Evolutionary conservation across 2,888 invertebrate species (phyloP).

Genomic region (Digitonthophagus gazella): DNA sequence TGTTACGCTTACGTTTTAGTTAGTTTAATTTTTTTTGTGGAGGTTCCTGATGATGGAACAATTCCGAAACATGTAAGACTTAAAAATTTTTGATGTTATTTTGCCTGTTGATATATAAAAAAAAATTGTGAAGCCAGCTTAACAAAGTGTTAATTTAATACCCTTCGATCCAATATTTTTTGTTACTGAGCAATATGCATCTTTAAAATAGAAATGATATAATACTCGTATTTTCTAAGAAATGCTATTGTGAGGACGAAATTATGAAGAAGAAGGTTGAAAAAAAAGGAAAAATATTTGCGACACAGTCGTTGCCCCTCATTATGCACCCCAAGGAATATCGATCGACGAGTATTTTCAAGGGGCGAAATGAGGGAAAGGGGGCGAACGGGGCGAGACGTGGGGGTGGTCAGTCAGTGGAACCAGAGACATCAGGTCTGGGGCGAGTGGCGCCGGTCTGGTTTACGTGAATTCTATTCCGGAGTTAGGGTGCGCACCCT

Average conservation of each 20-base stretch:
- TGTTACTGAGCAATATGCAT: no score
- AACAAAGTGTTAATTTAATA: no score
- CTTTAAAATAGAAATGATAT: neutral
- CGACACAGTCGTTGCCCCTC: neutral
- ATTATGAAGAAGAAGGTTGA: neutral
- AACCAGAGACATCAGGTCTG: constrained; percentile 25
- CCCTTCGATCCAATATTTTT: no score
- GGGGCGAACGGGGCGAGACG: constrained; percentile 21
- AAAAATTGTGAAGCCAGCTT: no score
- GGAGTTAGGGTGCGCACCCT: neutral
- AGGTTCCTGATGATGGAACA: no score
- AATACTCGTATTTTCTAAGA: neutral
- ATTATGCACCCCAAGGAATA: neutral
- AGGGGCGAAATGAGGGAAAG: constrained; percentile 21
- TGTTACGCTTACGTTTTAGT: no score
- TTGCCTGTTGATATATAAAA: no score
- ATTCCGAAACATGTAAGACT: no score
- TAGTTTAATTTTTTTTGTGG: no score
- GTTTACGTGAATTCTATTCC: neutral
- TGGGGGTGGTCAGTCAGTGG: constrained; percentile 32
- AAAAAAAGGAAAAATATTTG: neutral
- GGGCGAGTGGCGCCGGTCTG: constrained; percentile 17
- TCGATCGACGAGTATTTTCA: neutral
- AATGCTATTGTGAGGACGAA: neutral
- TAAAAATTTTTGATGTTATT: no score